Evolutionary conservation across 2,797 vertebrate genomes (phyloP), one percentile per base, ranked within the genome.

Genomic region (Pachyuromys duprasi): DNA sequence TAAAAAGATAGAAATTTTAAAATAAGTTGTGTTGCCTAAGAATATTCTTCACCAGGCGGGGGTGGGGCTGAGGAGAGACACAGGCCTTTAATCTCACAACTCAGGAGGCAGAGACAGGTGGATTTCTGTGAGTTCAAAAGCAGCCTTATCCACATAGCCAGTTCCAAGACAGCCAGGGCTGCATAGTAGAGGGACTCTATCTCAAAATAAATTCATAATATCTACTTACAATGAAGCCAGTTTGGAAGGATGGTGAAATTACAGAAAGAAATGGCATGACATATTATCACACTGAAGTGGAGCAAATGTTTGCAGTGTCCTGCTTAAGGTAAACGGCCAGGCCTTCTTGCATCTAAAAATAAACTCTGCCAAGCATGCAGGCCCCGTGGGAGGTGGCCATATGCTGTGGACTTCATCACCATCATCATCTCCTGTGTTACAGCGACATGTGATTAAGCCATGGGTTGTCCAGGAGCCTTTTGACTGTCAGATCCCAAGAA

Each of bases 331-430:
- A 91, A 91, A 83, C 65, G 45, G 15, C 86, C 69, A 92, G 60
- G 86, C 69, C 60, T 76, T 80, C 90, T 90, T 80, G 69, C 62
- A 80, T 96, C 97, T 97, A 96, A 97, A 97, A 97, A 95, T 97
- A 96, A 95, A 83, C 57, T 36, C 2, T 57, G 62, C 86, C 60
- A 90, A 86, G 53, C 3, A 0, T 11, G 31, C n/a, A 79, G 91
- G 33, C 45, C 91, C 82, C 22, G 20, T 92, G 11, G 67, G 88
- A 79, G 62, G 60, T 62, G 12, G 20, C 8, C 7, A 67, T 12
- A 8, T 15, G 26, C 57, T 75, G 9, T 18, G 1, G 39, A 31
- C 31, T 90, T 91, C 84, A 72, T 69, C 15, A 55, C 49, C 28
- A 8, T n/a, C n/a, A 7, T 79, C 65, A 26, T 60, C n/a, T 81